A percentile compares a stretch with the other conserved stretches of the same genome.
These are phyloP conservation scores for Cervus canadensis DNA, from an alignment of 2,113 vertebrate genomes.

Conservation along the genomic window DNA sequence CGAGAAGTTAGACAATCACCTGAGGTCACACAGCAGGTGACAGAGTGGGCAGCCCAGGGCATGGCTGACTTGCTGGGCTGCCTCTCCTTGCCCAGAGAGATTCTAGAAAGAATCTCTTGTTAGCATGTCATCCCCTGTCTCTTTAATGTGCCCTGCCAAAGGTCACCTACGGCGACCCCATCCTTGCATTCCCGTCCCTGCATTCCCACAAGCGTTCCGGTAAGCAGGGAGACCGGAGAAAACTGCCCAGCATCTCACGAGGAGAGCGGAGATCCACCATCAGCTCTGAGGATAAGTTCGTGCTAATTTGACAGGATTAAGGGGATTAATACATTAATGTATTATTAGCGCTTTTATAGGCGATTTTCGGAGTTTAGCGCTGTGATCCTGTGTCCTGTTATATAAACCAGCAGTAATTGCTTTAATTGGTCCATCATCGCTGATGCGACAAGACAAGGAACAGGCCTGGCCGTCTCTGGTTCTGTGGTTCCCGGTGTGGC, in stretches of 20 bases:
- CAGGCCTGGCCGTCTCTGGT: constrained; percentile 16
- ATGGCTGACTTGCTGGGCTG: not conserved
- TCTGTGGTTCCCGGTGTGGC: constrained; percentile 40
- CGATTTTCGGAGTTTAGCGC: constrained; percentile 77
- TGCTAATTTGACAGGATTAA: constrained; percentile 82
- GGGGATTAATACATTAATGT: constrained; percentile 82
- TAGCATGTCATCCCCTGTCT: not conserved
- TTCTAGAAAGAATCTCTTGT: not conserved
- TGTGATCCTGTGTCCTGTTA: constrained; percentile 77
- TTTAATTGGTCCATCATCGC: constrained; percentile 78
- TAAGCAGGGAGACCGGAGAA: rapidly evolving
- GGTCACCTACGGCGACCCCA: rapidly evolving
- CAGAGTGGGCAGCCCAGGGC: rapidly evolving
- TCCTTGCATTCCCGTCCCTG: not conserved
- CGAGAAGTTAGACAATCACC: not conserved
- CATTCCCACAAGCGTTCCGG: not conserved
- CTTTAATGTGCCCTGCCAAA: not conserved
- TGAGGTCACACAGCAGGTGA: not conserved
- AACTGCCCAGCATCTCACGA: rapidly evolving
- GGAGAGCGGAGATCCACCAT: constrained; percentile 29
- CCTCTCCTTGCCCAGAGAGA: not conserved
- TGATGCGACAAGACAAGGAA: constrained; percentile 54
- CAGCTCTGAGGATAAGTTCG: constrained; percentile 54
- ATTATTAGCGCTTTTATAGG: constrained; percentile 79
- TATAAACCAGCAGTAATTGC: constrained; percentile 78